Percentiles rank a stretch among this genome's conserved stretches.
These are phyloP conservation scores for Hemaris fuciformis DNA, from an alignment of 2,888 invertebrate genomes.

Conservation along the genomic window DNA sequence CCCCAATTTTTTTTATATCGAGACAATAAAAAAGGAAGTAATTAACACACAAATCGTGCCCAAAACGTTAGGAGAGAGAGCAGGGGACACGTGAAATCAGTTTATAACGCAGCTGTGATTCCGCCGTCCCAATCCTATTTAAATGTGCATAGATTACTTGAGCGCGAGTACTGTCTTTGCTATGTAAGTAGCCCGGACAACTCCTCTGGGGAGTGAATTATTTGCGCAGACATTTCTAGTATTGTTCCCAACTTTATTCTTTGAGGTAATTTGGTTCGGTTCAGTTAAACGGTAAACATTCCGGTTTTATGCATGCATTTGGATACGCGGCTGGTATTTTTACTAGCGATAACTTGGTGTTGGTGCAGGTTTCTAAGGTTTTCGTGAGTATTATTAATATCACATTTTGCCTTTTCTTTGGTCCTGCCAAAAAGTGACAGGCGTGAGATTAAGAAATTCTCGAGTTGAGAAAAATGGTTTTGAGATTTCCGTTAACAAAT, in stretches of 20 bases:
- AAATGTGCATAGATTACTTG: conserved; percentile 18
- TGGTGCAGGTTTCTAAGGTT: too few relatives aligned
- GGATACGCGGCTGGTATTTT: too few relatives aligned
- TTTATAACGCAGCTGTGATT: not conserved
- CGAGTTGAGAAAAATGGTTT: too few relatives aligned
- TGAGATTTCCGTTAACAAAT: too few relatives aligned
- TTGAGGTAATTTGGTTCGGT: not conserved
- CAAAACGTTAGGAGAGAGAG: not conserved
- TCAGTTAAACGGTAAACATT: not conserved
- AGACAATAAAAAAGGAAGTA: not conserved
- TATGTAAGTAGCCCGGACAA: not conserved
- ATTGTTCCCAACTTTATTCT: not conserved
- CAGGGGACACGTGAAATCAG: not conserved
- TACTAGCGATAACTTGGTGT: too few relatives aligned
- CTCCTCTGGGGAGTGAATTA: not conserved
- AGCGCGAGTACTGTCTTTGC: not conserved
- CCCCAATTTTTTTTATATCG: not conserved
- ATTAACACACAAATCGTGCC: not conserved
- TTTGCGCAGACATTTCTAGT: not conserved
- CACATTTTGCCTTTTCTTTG: too few relatives aligned
- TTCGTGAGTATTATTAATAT: too few relatives aligned
- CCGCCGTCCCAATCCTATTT: conserved; percentile 2
- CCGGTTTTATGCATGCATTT: not conserved
- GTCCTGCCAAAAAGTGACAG: too few relatives aligned
- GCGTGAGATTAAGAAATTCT: too few relatives aligned